phyloP scores from a whole-genome alignment of 2,113 vertebrate genomes.

The Istiophorus platypterus region DNA sequence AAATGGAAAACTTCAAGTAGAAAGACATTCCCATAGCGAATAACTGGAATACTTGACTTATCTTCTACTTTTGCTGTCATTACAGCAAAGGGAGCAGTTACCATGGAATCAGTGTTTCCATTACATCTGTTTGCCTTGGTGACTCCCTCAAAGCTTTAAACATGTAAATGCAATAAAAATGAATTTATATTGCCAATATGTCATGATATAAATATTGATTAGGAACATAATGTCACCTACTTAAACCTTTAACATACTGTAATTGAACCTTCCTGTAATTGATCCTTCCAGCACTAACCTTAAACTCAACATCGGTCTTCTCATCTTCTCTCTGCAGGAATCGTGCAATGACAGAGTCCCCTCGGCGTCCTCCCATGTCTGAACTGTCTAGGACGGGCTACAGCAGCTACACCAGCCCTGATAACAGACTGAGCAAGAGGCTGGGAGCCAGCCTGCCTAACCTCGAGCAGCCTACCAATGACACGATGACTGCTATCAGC shows the following conservation, averaged over 20 bases:
- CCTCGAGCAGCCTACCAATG: conserved; percentile 81
- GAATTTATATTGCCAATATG: too few relatives aligned
- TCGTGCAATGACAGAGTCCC: conserved; percentile 78
- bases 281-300: background rate
- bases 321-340: conserved; percentile 71
- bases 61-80: too few relatives aligned
- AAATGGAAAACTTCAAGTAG: too few relatives aligned
- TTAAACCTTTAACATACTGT: background rate
- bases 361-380: conserved; percentile 84
- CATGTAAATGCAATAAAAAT: too few relatives aligned
- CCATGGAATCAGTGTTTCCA: too few relatives aligned
- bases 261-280: background rate
- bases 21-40: too few relatives aligned
- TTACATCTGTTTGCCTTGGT: too few relatives aligned
- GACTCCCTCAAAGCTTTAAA: too few relatives aligned
- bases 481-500: conserved; percentile 33
- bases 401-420: conserved; percentile 65
- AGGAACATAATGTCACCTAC: background rate
- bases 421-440: conserved; percentile 79
- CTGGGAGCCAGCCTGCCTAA: conserved; percentile 94
- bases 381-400: conserved; percentile 83
- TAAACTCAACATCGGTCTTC: background rate
- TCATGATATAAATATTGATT: too few relatives aligned
- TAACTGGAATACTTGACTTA: too few relatives aligned
- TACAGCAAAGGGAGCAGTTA: too few relatives aligned